These are phyloP conservation scores for Anas acuta DNA, from an alignment of 2,797 vertebrate species.

Conservation along the genomic window DNA sequence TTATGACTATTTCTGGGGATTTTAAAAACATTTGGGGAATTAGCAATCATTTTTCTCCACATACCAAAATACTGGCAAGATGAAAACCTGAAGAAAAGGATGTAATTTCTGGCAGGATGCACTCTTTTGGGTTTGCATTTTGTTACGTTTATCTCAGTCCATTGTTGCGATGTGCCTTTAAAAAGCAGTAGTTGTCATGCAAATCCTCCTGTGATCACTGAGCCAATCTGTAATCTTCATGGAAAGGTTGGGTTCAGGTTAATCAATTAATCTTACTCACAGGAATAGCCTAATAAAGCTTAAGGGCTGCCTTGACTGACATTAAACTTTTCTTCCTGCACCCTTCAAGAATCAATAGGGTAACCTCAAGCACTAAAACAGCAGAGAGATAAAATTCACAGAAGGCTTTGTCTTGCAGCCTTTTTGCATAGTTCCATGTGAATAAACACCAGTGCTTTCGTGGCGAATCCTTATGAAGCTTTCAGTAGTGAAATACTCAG, in stretches of 20 bases:
- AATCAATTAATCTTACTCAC: neutral
- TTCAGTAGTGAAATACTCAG: neutral
- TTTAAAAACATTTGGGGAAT: conserved; percentile 17
- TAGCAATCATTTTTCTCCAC: neutral
- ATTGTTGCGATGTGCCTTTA: conserved; percentile 18
- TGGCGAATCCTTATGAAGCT: neutral
- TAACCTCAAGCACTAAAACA: neutral
- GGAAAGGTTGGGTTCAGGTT: neutral
- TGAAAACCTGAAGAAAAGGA: neutral
- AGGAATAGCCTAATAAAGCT: neutral
- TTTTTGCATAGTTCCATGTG: neutral
- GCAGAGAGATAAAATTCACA: neutral
- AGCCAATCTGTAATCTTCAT: neutral
- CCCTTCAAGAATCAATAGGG: neutral
- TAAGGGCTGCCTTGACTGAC: neutral
- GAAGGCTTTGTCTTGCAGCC: neutral
- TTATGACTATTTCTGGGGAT: neutral
- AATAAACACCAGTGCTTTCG: neutral
- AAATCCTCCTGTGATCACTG: neutral
- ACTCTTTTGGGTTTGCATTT: neutral
- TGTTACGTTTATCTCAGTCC: neutral
- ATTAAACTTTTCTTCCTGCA: neutral
- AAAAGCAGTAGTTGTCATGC: neutral
- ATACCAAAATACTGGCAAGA: conserved; percentile 6
- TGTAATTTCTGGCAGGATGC: neutral